A percentile compares a stretch with the other conserved stretches of the same genome.
Conservation (phyloP, 2,888 invertebrate genomes). For the Drosophila eohydei region DNA sequence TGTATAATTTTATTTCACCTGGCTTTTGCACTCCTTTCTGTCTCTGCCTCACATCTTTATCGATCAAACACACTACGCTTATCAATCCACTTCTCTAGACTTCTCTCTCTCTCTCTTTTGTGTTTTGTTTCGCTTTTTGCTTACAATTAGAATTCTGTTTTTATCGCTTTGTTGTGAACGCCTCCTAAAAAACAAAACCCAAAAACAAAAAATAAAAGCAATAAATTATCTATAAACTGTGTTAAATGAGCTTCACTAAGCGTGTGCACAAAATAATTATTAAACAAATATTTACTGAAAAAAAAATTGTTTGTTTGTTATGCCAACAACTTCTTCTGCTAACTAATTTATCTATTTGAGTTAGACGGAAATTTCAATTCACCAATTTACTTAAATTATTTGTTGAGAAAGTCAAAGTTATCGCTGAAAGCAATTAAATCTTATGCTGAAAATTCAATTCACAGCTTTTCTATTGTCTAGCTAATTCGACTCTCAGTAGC, state of each 20-base stretch:
- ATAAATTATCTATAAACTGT: constrained; percentile 16
- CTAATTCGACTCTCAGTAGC: not conserved
- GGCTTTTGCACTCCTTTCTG: constrained; percentile 37
- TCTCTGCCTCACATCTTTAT: constrained; percentile 56
- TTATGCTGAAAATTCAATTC: not conserved
- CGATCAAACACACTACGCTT: constrained; percentile 72
- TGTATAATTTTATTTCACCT: constrained; percentile 45
- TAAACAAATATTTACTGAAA: not conserved
- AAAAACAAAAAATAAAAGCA: not conserved
- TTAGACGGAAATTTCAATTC: not conserved
- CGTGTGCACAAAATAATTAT: not conserved
- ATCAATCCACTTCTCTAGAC: constrained; percentile 29
- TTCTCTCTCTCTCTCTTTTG: not conserved
- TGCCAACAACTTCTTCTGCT: not conserved
- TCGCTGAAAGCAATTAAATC: not conserved
- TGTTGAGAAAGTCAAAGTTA: not conserved
- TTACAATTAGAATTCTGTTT: constrained; percentile 11
- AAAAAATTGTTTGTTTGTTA: not conserved
- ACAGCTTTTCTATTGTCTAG: constrained; percentile 1
- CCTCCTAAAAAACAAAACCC: constrained; percentile 36
- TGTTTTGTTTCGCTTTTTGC: not conserved
- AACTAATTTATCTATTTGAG: not conserved
- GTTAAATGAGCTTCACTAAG: constrained; percentile 1
- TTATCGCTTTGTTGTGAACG: constrained; percentile 38
- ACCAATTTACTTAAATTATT: not conserved